phyloP scores from a whole-genome alignment of 2,888 invertebrate species.

The Sarcophaga rosellei region DNA sequence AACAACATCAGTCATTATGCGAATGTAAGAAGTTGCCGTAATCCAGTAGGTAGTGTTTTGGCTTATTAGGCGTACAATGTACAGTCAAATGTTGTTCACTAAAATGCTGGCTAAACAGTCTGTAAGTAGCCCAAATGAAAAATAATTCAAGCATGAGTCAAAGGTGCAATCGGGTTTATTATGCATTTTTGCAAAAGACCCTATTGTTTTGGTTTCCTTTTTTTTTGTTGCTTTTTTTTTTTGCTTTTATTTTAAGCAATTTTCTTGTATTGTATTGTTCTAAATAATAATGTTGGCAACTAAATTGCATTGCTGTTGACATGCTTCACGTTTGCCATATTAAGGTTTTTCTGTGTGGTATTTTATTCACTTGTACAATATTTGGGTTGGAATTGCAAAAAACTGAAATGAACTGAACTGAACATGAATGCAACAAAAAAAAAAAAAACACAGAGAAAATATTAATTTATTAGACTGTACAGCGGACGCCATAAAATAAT shows the following conservation, averaged over 20 bases:
- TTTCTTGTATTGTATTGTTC: constrained; percentile 36
- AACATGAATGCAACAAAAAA: constrained; percentile 42
- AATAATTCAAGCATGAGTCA: constrained; percentile 11
- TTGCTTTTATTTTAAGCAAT: constrained; percentile 34
- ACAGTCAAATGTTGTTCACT: too few species aligned
- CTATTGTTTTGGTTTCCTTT: constrained; percentile 1
- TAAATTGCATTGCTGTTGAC: constrained; percentile 61
- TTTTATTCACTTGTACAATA: constrained; percentile 49
- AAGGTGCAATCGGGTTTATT: constrained; percentile 46
- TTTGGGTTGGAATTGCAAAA: constrained; percentile 62
- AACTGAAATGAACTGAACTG: background rate
- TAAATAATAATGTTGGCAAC: constrained; percentile 64
- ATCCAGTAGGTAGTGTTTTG: too few species aligned
- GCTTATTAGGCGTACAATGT: too few species aligned
- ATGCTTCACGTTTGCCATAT: constrained; percentile 32
- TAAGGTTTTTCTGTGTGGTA: constrained; percentile 39
- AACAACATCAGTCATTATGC: too few species aligned
- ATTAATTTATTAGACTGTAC: background rate
- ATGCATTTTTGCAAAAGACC: constrained; percentile 56
- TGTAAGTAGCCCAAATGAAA: constrained; percentile 21
- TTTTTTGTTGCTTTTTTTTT: too few species aligned
- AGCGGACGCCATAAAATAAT: background rate
- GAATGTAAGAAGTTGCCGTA: too few species aligned
- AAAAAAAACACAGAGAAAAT: background rate
- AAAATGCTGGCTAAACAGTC: background rate